A percentile compares a stretch with the other conserved stretches of the same genome.
phyloP scores from a whole-genome alignment of 2,888 invertebrate species.

The Empis livida region DNA sequence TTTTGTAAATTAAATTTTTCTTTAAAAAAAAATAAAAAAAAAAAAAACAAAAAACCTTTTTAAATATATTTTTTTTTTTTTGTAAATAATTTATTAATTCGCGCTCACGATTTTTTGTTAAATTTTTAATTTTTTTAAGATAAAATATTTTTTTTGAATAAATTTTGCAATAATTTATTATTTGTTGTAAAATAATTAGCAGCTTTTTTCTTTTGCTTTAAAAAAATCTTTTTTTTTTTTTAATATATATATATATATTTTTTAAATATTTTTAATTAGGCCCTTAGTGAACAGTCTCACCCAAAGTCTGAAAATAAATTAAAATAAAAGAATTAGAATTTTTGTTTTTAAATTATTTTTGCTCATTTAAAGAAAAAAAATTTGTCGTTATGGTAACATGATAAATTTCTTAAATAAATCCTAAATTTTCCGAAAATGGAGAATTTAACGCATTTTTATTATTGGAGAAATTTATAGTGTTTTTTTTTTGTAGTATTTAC shows the following conservation, averaged over 20 bases:
- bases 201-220: conserved; percentile 10
- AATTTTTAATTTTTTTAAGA: not conserved
- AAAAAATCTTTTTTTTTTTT: conserved; percentile 10
- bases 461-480: too few species aligned
- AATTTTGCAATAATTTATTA: not conserved
- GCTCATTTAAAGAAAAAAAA: not conserved
- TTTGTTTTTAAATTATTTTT: too few species aligned
- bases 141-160: not conserved
- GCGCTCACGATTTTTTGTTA: not conserved
- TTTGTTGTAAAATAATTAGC: conserved; percentile 9
- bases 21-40: conserved; percentile 8
- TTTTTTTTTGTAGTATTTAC: too few species aligned
- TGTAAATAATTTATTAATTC: conserved; percentile 1
- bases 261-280: conserved; percentile 12
- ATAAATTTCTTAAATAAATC: too few species aligned
- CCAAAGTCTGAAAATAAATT: conserved; percentile 20
- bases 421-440: too few species aligned
- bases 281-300: conserved; percentile 25
- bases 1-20: conserved; percentile 6
- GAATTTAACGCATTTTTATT: too few species aligned
- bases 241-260: not conserved
- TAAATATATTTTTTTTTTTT: conserved; percentile 8
- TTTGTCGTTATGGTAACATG: not conserved
- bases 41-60: conserved; percentile 6
- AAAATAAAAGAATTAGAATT: conserved; percentile 2